These are phyloP conservation scores for Pithys albifrons DNA, from an alignment of 2,113 vertebrate species.

Conservation along the genomic window DNA sequence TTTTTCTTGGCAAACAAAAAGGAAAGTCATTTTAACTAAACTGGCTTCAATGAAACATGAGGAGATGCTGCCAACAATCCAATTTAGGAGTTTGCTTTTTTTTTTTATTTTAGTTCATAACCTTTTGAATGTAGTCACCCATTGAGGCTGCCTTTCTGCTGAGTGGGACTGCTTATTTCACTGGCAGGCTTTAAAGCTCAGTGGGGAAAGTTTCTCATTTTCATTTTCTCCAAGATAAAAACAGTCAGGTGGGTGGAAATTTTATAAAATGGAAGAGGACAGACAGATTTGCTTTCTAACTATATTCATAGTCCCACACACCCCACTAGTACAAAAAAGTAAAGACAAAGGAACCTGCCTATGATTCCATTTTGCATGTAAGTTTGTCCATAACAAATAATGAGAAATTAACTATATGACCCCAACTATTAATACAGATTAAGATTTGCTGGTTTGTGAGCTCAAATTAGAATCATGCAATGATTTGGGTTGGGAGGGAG, in stretches of 20 bases:
- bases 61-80: constrained; percentile 37
- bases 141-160: neutral
- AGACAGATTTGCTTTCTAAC: neutral
- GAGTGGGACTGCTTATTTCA: neutral
- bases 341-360: neutral
- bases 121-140: neutral
- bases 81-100: neutral
- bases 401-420: neutral
- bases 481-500: neutral
- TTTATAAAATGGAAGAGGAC: neutral
- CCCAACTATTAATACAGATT: neutral
- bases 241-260: neutral
- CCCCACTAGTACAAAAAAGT: accelerated
- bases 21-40: neutral
- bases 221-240: neutral
- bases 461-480: neutral
- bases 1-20: constrained; percentile 40
- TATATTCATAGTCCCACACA: accelerated
- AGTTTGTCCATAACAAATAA: neutral
- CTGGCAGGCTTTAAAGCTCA: neutral
- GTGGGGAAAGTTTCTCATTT: neutral
- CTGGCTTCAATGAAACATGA: neutral
- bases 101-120: neutral
- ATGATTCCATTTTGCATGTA: neutral
- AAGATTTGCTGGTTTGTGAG: neutral